Evolutionary conservation across 2,888 invertebrate species (phyloP).

Genomic region (Sesia apiformis): DNA sequence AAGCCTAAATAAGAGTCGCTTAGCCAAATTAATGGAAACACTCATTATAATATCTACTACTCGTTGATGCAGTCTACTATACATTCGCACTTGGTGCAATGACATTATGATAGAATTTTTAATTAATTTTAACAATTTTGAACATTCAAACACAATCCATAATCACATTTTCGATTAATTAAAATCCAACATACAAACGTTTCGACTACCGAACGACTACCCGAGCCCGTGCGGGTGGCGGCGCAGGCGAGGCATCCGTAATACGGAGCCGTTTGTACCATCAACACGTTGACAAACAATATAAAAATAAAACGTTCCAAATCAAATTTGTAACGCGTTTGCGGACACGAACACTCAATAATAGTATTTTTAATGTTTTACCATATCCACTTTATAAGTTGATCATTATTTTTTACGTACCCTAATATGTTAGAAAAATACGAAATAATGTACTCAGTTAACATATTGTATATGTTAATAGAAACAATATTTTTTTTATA

Average conservation of each 20-base stretch:
- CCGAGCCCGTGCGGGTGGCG: too few relatives aligned
- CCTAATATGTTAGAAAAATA: conserved; percentile 69
- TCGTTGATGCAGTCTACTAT: conserved; percentile 55
- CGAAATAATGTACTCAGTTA: conserved; percentile 71
- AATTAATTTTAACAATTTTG: conserved; percentile 29
- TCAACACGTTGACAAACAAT: conserved; percentile 2
- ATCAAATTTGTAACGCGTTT: conserved; percentile 52
- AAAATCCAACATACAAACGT: background rate
- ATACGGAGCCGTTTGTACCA: too few relatives aligned
- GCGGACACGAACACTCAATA: conserved; percentile 14
- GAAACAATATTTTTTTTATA: conserved; percentile 71
- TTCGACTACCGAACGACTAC: too few relatives aligned
- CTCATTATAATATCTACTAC: conserved; percentile 30
- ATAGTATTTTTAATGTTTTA: conserved; percentile 28
- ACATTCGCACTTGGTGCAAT: conserved; percentile 65
- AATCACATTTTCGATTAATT: conserved; percentile 47
- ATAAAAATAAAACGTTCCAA: conserved; percentile 49
- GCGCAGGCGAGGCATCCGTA: too few relatives aligned
- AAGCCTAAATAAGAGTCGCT: conserved; percentile 33
- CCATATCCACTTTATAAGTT: conserved; percentile 54
- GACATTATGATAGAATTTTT: conserved; percentile 35
- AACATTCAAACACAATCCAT: conserved; percentile 52
- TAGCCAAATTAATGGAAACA: conserved; percentile 23
- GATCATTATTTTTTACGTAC: conserved; percentile 54
- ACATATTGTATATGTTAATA: conserved; percentile 73